A percentile compares a stretch with the other conserved stretches of the same genome.
Evolutionary conservation across 1,140 invertebrate species (phyloP).

Genomic region (Cydia amplana): DNA sequence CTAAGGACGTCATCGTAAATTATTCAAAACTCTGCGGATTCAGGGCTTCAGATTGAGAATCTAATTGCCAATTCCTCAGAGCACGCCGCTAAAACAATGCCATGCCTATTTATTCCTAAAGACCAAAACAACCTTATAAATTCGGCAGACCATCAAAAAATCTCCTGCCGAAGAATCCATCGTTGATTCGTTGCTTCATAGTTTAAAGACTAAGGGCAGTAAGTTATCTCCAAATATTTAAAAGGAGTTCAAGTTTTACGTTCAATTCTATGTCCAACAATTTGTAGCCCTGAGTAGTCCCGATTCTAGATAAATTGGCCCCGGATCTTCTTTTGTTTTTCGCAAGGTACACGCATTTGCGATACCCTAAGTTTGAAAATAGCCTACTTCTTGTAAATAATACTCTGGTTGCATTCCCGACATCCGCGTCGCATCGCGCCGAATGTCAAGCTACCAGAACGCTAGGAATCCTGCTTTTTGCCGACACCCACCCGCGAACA

Average conservation of each 20-base stretch:
- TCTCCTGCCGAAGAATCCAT: slow-evolving; percentile 13
- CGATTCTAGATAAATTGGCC: neutral
- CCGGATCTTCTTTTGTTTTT: neutral
- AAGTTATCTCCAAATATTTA: neutral
- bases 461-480: slow-evolving; percentile 17
- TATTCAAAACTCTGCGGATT: neutral
- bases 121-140: slow-evolving; percentile 30
- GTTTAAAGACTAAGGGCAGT: neutral
- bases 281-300: neutral
- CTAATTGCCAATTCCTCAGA: slow-evolving; percentile 7
- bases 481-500: slow-evolving; percentile 31
- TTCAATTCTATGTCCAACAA: neutral
- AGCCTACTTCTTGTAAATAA: neutral
- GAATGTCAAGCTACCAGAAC: slow-evolving; percentile 29
- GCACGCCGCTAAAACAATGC: slow-evolving; percentile 3
- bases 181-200: neutral
- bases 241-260: neutral
- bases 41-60: neutral
- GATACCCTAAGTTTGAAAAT: neutral
- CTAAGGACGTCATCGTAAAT: neutral
- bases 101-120: slow-evolving; percentile 28
- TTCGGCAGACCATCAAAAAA: slow-evolving; percentile 29
- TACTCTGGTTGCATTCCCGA: slow-evolving; percentile 12
- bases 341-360: neutral
- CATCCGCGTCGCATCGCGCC: slow-evolving; percentile 21